Percentiles rank a stretch among this genome's conserved stretches.
These are phyloP conservation scores for Lochmaea capreae DNA, from an alignment of 2,888 invertebrate species.

Conservation along the genomic window DNA sequence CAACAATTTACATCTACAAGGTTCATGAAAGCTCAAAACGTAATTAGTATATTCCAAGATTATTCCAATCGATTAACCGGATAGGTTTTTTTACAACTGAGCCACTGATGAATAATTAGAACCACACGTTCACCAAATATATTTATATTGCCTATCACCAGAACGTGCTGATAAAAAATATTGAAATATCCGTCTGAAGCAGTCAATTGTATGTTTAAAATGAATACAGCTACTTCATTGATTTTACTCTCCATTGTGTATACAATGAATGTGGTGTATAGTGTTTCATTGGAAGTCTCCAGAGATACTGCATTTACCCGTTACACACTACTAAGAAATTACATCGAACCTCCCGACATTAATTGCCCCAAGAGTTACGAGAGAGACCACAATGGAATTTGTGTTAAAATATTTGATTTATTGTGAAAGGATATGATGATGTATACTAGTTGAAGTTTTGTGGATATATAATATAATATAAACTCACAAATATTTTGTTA, in stretches of 20 bases:
- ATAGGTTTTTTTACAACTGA: not conserved
- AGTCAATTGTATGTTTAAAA: not conserved
- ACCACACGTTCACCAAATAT: not conserved
- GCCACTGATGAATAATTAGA: not conserved
- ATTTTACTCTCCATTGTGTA: not conserved
- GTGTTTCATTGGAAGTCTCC: not conserved
- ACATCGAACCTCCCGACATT: conserved; percentile 1
- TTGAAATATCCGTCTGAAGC: not conserved
- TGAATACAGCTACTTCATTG: not conserved
- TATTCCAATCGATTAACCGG: no score
- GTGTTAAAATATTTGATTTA: conserved; percentile 7
- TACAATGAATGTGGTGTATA: not conserved
- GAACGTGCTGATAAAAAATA: not conserved
- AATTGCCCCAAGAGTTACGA: not conserved
- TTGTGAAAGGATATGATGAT: not conserved
- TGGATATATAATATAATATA: not conserved
- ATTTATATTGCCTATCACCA: not conserved
- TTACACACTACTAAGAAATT: not conserved
- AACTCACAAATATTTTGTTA: not conserved
- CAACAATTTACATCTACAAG: no score
- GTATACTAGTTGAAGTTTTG: not conserved
- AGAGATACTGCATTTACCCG: not conserved
- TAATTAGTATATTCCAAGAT: no score
- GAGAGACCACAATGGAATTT: conserved; percentile 2
- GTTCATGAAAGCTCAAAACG: no score